These are phyloP conservation scores for Astatotilapia flaviijosephi DNA, from an alignment of 2,113 vertebrate genomes.

Conservation along the genomic window DNA sequence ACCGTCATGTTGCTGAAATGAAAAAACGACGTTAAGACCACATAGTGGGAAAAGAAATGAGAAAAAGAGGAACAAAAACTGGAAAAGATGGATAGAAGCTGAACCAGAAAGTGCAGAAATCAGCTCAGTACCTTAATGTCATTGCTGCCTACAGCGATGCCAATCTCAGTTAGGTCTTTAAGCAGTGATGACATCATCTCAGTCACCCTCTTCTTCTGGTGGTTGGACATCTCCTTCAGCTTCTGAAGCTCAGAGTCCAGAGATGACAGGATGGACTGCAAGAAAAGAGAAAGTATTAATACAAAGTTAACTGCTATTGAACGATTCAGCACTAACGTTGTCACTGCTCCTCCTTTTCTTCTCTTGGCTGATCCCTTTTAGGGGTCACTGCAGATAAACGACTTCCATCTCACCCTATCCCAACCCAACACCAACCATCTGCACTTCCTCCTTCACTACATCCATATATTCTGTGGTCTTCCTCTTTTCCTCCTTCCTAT, in stretches of 20 bases:
- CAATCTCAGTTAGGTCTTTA: conserved; percentile 94
- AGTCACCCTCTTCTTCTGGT: conserved; percentile 93
- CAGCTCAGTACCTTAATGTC: conserved; percentile 84
- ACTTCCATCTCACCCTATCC: neutral
- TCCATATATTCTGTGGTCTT: neutral
- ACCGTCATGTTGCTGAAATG: conserved; percentile 82
- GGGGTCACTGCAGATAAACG: neutral
- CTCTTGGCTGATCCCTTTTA: neutral
- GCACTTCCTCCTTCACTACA: neutral
- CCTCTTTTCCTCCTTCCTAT: neutral
- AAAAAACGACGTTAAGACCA: neutral
- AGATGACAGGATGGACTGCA: conserved; percentile 83
- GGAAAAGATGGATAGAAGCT: neutral
- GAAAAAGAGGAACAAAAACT: neutral
- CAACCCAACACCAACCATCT: neutral
- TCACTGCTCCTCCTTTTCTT: neutral
- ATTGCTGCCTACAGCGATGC: conserved; percentile 94
- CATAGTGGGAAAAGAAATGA: neutral
- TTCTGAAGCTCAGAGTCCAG: conserved; percentile 97
- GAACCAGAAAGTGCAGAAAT: neutral
- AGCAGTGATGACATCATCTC: conserved; percentile 98
- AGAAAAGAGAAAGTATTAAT: neutral
- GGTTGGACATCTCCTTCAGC: conserved; percentile 97
- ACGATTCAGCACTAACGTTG: neutral
- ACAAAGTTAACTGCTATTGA: neutral